These are phyloP conservation scores for Empidonax alnorum DNA, from an alignment of 2,113 vertebrate species.

Conservation along the genomic window DNA sequence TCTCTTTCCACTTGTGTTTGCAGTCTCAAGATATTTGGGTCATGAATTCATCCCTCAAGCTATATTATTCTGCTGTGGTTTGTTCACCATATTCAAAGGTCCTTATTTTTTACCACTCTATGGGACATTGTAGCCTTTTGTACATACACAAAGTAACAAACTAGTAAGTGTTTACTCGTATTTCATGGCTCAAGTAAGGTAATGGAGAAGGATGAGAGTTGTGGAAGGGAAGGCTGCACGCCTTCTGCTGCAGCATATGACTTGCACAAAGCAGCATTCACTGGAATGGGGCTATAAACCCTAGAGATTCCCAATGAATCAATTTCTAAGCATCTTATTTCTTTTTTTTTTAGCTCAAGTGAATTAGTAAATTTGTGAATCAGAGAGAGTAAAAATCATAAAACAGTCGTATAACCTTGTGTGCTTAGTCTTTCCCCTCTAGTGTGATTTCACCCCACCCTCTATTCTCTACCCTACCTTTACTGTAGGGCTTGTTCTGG, in stretches of 20 bases:
- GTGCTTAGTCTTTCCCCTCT: not conserved
- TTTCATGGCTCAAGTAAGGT: not conserved
- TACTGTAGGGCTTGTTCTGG: not conserved
- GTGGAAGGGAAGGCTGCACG: accelerated
- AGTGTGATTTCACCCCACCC: not conserved
- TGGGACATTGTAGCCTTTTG: not conserved
- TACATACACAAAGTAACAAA: not conserved
- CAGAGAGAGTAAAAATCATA: not conserved
- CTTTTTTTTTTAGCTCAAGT: not conserved
- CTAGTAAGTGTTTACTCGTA: accelerated
- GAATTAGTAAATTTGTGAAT: not conserved
- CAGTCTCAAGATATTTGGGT: not conserved
- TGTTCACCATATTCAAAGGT: not conserved
- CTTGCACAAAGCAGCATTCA: not conserved
- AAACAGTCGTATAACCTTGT: not conserved
- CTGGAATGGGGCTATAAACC: not conserved
- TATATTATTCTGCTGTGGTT: not conserved
- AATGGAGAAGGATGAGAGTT: accelerated
- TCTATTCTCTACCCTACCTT: not conserved
- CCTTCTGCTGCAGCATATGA: accelerated
- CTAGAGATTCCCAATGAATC: not conserved
- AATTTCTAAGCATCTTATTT: not conserved
- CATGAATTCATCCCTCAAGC: not conserved
- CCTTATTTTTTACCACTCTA: not conserved
- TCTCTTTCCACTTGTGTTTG: not conserved